Base-by-base conservation (phyloP, 2,888 invertebrate species). In the Druceiella hillmani region DNA sequence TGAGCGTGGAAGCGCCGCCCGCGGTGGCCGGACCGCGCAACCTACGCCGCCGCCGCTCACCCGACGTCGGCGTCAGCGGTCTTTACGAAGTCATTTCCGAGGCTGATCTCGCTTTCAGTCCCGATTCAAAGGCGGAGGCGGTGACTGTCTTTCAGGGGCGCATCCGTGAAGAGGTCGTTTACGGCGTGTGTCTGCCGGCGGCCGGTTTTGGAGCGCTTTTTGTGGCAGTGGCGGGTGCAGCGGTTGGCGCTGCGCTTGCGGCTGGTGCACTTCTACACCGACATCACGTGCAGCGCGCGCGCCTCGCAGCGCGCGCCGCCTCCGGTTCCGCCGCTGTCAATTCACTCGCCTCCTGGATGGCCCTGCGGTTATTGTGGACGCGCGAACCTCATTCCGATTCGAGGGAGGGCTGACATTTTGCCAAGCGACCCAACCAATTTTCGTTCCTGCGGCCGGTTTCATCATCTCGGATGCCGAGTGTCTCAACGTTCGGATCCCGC, bases 61-160 rank as follows among this genome's bases (percentile, higher is more conserved):
- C 89, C 2, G 90, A 90, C 55, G 88, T 92, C 2, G 91, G 92
- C 4, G 91, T 93, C 2, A 87, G 87, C 46, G 88, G 90, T 0
- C 76, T 90, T 13, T 92, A 91, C 61, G 89, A 91, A 49, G 89
- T 93, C 30, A 89, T 93, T 39, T 91, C 92, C 3, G 89, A 91
- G 61, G 89, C 90, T 2, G 93, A 93, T 61, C 66, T 93, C 25
- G 90, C 87, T 22, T 93, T 93, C 61, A 88, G 87, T 50, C 89
- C 91, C 1, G 86, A 89, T 52, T 74, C 78, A 33, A 76, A 80
- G 50, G 78, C 80, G 30, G 89, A 89, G 59, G 81, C 88, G 1
- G 88, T 89, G 2, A 88, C 89, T 3, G 87, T 90, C 1, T 89
- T 89, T 61, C 88, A 89, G 62, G 89, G 90, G 34, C 76, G 87